Percentiles rank a stretch among this genome's conserved stretches.
Evolutionary conservation across 2,888 invertebrate genomes (phyloP).

Genomic region (Dorcus hopei): DNA sequence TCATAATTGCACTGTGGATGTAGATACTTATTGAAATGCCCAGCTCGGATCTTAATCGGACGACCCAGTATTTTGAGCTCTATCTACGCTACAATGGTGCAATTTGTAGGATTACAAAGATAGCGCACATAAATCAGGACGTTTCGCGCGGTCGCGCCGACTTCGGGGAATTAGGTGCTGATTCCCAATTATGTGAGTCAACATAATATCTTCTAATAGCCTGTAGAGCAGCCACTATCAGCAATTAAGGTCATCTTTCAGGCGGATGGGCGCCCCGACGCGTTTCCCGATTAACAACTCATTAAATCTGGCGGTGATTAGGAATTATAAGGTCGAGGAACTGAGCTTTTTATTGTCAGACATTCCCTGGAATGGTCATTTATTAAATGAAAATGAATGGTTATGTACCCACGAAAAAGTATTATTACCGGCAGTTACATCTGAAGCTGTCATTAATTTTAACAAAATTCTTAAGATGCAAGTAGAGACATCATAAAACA

Average conservation of each 20-base stretch:
- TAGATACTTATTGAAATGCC: constrained; percentile 2
- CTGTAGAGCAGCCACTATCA: constrained; percentile 30
- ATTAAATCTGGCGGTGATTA: constrained; percentile 23
- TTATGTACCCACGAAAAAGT: no score
- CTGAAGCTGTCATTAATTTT: no score
- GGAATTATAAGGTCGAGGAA: constrained; percentile 10
- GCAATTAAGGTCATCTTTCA: constrained; percentile 33
- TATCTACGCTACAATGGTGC: constrained; percentile 17
- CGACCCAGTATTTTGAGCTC: constrained; percentile 10
- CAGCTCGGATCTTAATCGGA: constrained; percentile 9
- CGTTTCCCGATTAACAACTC: constrained; percentile 28
- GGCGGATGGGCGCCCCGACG: constrained; percentile 23
- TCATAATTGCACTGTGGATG: no score
- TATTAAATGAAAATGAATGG: no score
- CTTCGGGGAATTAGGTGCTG: constrained; percentile 29
- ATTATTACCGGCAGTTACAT: no score
- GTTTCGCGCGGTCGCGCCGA: constrained; percentile 22
- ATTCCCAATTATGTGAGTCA: constrained; percentile 32
- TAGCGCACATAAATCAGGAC: constrained; percentile 24
- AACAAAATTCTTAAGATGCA: no score
- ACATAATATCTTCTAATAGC: constrained; percentile 33
- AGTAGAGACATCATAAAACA: no score
- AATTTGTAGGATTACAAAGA: constrained; percentile 27
- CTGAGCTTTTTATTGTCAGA: no score
- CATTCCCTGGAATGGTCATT: no score